Evolutionary conservation across 2,797 vertebrate species (phyloP).

Genomic region (Crenuchus spilurus): DNA sequence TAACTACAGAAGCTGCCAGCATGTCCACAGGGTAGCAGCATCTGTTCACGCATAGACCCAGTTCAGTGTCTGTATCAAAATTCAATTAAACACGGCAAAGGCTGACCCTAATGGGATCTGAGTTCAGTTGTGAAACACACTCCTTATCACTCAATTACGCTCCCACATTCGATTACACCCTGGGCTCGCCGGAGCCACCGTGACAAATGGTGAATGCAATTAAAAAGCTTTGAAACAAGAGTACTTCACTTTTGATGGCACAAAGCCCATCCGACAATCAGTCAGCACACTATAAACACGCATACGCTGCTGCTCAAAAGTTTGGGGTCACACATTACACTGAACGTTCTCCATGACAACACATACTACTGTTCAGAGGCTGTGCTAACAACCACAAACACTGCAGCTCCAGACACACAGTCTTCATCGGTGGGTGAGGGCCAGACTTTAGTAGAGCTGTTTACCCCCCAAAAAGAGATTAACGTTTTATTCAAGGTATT

Average conservation of each 20-base stretch:
- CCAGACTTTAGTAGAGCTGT: no score
- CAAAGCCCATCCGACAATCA: constrained; percentile 15
- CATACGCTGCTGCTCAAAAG: no score
- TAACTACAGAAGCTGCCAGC: background rate
- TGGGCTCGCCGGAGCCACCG: constrained; percentile 50
- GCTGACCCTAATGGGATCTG: constrained; percentile 56
- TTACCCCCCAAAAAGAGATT: no score
- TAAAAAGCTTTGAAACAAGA: constrained; percentile 52
- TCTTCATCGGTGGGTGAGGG: no score
- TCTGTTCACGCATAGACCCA: constrained; percentile 26
- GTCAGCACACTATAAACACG: constrained; percentile 21
- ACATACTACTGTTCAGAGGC: no score
- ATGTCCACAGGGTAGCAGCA: background rate
- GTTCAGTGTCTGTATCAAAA: constrained; percentile 62
- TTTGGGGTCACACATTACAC: no score
- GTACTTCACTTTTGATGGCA: constrained; percentile 36
- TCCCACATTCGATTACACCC: constrained; percentile 53
- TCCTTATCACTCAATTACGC: constrained; percentile 59
- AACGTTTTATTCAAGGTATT: no score
- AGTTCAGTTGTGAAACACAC: constrained; percentile 47
- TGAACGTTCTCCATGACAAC: no score
- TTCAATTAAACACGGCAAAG: constrained; percentile 59
- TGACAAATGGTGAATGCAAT: constrained; percentile 57
- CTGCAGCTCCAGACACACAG: no score
- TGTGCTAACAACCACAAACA: no score